Evolutionary conservation across 2,797 vertebrate species (phyloP), one percentile per base, ranked within the genome.

Genomic region (Chaetophractus vellerosus): DNA sequence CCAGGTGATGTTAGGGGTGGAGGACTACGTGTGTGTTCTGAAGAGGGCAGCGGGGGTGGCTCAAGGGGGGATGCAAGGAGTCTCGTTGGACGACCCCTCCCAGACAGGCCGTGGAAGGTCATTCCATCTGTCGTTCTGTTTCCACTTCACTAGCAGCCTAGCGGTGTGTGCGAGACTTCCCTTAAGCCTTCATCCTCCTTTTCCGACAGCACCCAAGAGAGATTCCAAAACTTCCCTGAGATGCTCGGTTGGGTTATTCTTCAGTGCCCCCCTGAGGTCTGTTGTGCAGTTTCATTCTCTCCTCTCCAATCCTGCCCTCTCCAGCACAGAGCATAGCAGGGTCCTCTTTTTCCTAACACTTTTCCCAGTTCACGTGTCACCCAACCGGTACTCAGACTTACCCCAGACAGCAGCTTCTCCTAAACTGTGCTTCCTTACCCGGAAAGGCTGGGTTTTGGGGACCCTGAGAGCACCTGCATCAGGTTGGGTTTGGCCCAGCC

Each of bases 401-500:
- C 19, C 86, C 26, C 23, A 87, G 78, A 64, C 2, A 64, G 48
- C 14, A 52, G 87, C 12, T 93, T 95, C 61, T 92, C 31, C 63
- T 31, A 59, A 71, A 88, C 61, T 48, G 41, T 24, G 3, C 36
- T 50, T 81, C 31, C 71, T 33, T 84, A 16, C 57, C 28, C 52
- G 33, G 36, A 75, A 94, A 61, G 50, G 68, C 38, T 79, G 55
- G 48, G 57, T 63, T 59, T 66, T 19, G 78, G 64, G 26, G n/a
- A 81, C 41, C 41, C 64, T 38, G 12, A 24, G 72, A 48, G 16
- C 45, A 28, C 69, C 68, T 48, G 15, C 23, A 1, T 63, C 36
- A 57, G 64, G 12, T 23, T 80, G 87, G 78, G 59, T 63, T 75
- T 79, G 57, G 68, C 69, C 55, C 57, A 84, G 12, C 7, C 63